These are phyloP conservation scores for Trachelus iudaicus DNA, from an alignment of 2,888 invertebrate genomes.

Conservation along the genomic window DNA sequence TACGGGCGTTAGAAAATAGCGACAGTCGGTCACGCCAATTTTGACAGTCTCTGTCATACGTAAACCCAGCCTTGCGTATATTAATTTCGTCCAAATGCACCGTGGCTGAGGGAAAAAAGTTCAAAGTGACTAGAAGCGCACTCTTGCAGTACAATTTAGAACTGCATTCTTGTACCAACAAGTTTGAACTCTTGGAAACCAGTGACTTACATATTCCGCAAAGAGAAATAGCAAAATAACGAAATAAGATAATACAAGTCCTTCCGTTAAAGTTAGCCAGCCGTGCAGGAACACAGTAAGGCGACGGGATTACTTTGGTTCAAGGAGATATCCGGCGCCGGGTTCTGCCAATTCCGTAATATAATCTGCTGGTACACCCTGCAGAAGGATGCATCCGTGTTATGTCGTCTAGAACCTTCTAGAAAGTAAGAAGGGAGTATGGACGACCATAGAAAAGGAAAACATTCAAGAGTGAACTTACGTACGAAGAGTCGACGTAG, in stretches of 20 bases:
- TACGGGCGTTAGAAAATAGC: not conserved
- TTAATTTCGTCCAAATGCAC: not conserved
- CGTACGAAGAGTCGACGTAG: not conserved
- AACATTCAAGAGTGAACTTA: not conserved
- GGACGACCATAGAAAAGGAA: not conserved
- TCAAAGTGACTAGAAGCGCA: not conserved
- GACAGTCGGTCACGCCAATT: not conserved
- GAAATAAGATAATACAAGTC: not conserved
- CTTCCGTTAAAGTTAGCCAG: not conserved
- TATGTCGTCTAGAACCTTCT: too few species aligned
- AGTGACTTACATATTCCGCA: not conserved
- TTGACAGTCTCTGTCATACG: not conserved
- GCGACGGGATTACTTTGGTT: not conserved
- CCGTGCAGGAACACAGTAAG: not conserved
- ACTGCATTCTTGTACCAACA: not conserved
- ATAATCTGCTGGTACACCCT: not conserved
- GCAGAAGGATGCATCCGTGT: not conserved
- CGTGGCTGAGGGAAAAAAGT: not conserved
- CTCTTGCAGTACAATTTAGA: not conserved
- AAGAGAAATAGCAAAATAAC: not conserved
- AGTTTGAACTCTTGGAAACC: not conserved
- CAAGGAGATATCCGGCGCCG: not conserved
- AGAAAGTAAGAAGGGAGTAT: not conserved
- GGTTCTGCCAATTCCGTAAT: not conserved
- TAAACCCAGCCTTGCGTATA: not conserved